Percentiles rank a stretch among this genome's conserved stretches.
Conservation (phyloP, 2,113 vertebrate genomes). For the Dermatemys mawii region DNA sequence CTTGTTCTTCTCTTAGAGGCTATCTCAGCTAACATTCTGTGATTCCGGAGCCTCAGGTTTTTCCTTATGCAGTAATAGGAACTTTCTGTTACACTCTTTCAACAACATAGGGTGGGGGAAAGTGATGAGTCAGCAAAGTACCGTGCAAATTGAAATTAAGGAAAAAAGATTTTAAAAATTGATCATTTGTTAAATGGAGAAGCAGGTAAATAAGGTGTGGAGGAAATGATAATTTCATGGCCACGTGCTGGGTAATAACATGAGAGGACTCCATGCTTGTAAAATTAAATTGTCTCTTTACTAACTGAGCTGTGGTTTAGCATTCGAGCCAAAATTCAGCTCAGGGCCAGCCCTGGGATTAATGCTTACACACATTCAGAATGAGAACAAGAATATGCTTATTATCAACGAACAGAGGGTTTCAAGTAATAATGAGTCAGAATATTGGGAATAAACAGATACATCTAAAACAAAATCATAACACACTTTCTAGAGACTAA, state of each 20-base stretch:
- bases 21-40: not conserved
- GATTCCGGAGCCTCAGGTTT: not conserved
- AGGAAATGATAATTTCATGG: conserved; percentile 28
- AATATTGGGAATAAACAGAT: too few relatives aligned
- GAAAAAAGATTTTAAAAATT: not conserved
- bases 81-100: not conserved
- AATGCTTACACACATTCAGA: too few relatives aligned
- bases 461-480: too few relatives aligned
- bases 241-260: conserved; percentile 2
- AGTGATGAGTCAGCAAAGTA: conserved; percentile 18
- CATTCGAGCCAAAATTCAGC: not conserved
- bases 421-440: too few relatives aligned
- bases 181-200: not conserved
- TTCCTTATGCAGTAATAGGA: not conserved
- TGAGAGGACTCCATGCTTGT: conserved; percentile 32
- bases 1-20: not conserved
- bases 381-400: too few relatives aligned
- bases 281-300: conserved; percentile 23
- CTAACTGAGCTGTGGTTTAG: conserved; percentile 16
- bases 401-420: too few relatives aligned
- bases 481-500: too few relatives aligned
- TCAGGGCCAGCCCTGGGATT: too few relatives aligned
- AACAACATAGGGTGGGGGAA: not conserved
- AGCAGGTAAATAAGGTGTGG: conserved; percentile 18
- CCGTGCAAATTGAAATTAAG: not conserved